Conservation (phyloP, 2,113 vertebrate species). For the Myanophis thanlyinensis region DNA sequence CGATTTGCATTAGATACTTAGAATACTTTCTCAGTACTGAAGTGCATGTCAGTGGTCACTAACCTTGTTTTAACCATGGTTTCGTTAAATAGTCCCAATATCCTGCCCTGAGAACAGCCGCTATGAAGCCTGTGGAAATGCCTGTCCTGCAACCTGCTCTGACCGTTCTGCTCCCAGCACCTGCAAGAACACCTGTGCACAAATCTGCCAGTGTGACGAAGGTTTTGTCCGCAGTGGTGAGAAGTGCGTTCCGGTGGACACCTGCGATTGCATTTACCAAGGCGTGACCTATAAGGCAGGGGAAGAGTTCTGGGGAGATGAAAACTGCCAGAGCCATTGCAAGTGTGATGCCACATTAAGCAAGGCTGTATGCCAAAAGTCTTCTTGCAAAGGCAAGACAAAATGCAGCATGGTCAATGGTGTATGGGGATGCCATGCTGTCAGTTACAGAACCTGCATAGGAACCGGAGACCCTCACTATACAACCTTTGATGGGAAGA, state of each 20-base stretch:
- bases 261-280: conserved; percentile 66
- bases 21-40: too few relatives aligned
- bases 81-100: neutral
- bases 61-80: neutral
- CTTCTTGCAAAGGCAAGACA: conserved; percentile 49
- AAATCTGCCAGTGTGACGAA: conserved; percentile 21
- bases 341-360: conserved; percentile 41
- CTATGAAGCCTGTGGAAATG: conserved; percentile 12
- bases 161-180: conserved; percentile 3
- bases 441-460: conserved; percentile 58
- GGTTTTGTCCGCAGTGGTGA: conserved; percentile 59
- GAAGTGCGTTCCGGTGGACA: conserved; percentile 58
- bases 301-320: conserved; percentile 48
- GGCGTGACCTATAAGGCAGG: conserved; percentile 55
- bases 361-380: conserved; percentile 12
- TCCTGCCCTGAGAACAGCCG: conserved; percentile 29
- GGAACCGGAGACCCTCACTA: conserved; percentile 68
- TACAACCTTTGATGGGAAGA: conserved; percentile 56
- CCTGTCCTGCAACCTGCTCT: neutral
- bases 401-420: conserved; percentile 56
- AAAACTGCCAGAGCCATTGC: conserved; percentile 43
- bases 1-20: neutral
- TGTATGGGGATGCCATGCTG: conserved; percentile 55
- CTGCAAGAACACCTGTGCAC: conserved; percentile 22
- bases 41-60: neutral